Base-by-base conservation (phyloP, 2,113 vertebrate genomes). In the Triplophysa rosa region DNA sequence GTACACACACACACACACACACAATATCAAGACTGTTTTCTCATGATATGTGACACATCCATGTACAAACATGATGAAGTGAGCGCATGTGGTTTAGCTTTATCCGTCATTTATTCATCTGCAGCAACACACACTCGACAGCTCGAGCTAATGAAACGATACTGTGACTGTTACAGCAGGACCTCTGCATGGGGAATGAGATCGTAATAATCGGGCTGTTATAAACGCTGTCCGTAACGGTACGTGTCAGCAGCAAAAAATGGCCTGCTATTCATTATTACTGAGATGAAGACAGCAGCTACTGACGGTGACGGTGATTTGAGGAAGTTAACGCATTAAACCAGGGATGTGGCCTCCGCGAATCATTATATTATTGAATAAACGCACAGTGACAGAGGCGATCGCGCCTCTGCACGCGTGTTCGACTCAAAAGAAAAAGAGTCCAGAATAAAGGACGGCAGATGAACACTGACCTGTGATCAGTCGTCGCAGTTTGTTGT, bases 401-500 rank as follows among this genome's bases (percentile, higher is more conserved):
- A 65, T 9, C 1, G 29, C 29, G 17, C 33, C 1, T 1, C 4
- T 68, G 59, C 49, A n/a, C 54, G 67, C 65, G 79, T 77, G 77
- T 52, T 77, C 14, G 63, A 33, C 33, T 64, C 52, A 29, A n/a
- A n/a, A 59, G 56, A 1, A 10, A 23, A 16, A 19, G 8, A 13
- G 56, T 54, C 29, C 54, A 19, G 61, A 10, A 24, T 33, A 16
- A 17, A 8, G n/a, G n/a, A 49, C 1, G 11, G 4, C 37, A 61
- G 33, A 80, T 17, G 2, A 64, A 3, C 13, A 13, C 92, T 92
- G 90, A 94, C 92, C 93, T 86, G 89, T 87, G 86, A 89, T 93
- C 89, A 91, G 82, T 91, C 87, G 87, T 85, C 81, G 88, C 85
- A 86, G 80, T 91, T 91, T 89, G 91, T 87, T 78, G 88, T 92